Evolutionary conservation across 1,140 invertebrate genomes (phyloP), one percentile per base, ranked within the genome.

Genomic region (Spodoptera litura): DNA sequence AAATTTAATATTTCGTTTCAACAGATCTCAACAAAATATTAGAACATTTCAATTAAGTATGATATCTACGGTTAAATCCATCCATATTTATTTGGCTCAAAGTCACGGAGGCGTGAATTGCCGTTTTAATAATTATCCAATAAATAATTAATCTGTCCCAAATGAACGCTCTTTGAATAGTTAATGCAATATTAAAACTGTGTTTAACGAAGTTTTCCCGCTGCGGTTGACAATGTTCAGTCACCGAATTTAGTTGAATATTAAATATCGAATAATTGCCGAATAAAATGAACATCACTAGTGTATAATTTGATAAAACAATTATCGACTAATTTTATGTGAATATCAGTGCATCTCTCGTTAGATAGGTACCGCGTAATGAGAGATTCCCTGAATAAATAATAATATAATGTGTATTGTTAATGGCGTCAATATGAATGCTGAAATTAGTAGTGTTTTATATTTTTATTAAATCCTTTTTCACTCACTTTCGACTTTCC

Each of bases 151-250:
- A 72, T 58, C 10, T 20, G 38, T 10, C 12, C 38, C 53, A 73
- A 73, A 73, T 56, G 71, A 20, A 49, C 6, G 56, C 71, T 27
- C 35, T 27, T 59, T 59, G 71, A 73, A 73, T 73, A 73, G 59
- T 49, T 73, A 51, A 73, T 49, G n/a, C n/a, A n/a, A 49, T 73
- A 73, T 59, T 59, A 73, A 59, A 73, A 27, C 71, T 61, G 56
- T 49, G 13, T 73, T 61, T 49, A 59, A 49, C 56, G 35, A 59
- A 73, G 55, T 73, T 61, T 51, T 20, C 15, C 15, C 15, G 31
- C 15, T 49, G 35, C 25, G 70, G 70, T 25, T 59, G 35, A 73
- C 53, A 59, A 58, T 59, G 20, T 73, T 58, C 70, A 44, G 70
- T 72, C 25, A 38, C 35, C 58, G 15, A 72, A 55, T 35, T 10